Percentiles rank a stretch among this genome's conserved stretches.
These are phyloP conservation scores for Erebia epiphron DNA, from an alignment of 2,888 invertebrate genomes.

Conservation along the genomic window DNA sequence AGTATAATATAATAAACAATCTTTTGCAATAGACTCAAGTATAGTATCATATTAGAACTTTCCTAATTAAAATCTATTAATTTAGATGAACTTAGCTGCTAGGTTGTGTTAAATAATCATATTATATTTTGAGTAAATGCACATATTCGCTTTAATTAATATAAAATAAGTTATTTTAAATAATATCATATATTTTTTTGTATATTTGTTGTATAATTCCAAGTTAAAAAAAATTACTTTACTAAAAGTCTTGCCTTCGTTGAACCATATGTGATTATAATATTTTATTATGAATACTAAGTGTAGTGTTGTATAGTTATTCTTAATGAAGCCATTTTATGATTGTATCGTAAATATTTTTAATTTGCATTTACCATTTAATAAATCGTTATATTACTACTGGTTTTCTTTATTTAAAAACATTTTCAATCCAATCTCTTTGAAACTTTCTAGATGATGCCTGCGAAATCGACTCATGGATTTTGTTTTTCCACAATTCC, in stretches of 20 bases:
- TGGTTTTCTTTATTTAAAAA: not conserved
- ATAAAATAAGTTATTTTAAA: not conserved
- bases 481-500: too few relatives aligned
- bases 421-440: not conserved
- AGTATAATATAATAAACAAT: too few relatives aligned
- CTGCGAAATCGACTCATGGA: too few relatives aligned
- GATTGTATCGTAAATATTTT: constrained; percentile 63
- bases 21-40: too few relatives aligned
- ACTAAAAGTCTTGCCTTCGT: constrained; percentile 66
- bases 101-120: constrained; percentile 8
- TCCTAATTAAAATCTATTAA: not conserved
- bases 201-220: constrained; percentile 44
- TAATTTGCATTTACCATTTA: constrained; percentile 76
- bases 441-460: too few relatives aligned
- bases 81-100: not conserved
- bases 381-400: constrained; percentile 66
- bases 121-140: constrained; percentile 22
- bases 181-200: constrained; percentile 38
- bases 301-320: constrained; percentile 49
- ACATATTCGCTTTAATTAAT: constrained; percentile 23
- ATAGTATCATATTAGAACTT: not conserved
- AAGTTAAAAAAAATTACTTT: constrained; percentile 39
- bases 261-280: constrained; percentile 40
- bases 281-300: constrained; percentile 50
- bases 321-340: constrained; percentile 33